These are phyloP conservation scores for Lasioglossum villosulum DNA, from an alignment of 2,888 invertebrate genomes.

Conservation along the genomic window DNA sequence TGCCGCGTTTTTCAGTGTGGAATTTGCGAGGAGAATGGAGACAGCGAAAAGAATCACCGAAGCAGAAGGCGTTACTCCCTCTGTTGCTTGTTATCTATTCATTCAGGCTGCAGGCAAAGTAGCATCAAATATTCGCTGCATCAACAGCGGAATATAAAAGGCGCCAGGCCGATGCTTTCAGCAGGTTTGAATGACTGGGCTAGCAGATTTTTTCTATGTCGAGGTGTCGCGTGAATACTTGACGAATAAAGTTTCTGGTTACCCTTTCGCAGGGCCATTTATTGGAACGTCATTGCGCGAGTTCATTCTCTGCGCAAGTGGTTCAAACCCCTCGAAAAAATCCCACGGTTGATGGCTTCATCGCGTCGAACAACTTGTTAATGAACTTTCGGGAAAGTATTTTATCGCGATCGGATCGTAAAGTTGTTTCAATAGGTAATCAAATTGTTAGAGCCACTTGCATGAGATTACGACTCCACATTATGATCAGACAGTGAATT, in stretches of 20 bases:
- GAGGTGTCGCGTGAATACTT: constrained; percentile 35
- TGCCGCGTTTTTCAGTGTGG: not conserved
- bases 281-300: not conserved
- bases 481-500: not conserved
- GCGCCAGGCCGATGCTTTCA: constrained; percentile 41
- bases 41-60: constrained; percentile 16
- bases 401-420: not conserved
- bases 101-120: constrained; percentile 34
- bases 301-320: not conserved
- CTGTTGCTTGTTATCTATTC: constrained; percentile 30
- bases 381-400: not conserved
- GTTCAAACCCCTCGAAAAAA: not conserved
- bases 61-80: constrained; percentile 2
- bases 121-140: constrained; percentile 54
- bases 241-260: constrained; percentile 8
- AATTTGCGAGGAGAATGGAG: not conserved
- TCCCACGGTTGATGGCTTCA: not conserved
- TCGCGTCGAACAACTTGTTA: not conserved
- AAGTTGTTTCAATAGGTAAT: not conserved
- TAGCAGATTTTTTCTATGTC: constrained; percentile 19
- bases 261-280: not conserved
- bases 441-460: not conserved
- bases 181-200: constrained; percentile 20
- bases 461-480: not conserved
- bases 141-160: constrained; percentile 49